phyloP scores from a whole-genome alignment of 1,140 invertebrate genomes.

The Drosophila watanabei region DNA sequence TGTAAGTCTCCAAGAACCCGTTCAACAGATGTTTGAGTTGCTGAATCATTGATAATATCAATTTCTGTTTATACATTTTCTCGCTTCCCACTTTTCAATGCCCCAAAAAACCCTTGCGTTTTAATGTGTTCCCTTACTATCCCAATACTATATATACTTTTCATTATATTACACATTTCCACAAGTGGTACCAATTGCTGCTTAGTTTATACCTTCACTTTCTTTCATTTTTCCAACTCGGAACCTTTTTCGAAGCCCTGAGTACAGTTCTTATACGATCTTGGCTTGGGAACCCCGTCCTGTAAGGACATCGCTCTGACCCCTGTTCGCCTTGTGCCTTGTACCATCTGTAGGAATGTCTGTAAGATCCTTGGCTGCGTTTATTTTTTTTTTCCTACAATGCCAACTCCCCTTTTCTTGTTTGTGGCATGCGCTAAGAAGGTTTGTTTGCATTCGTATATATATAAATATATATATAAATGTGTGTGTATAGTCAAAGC shows the following conservation, averaged over 20 bases:
- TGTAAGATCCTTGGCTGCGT: slow-evolving; percentile 40
- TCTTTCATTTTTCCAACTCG: slow-evolving; percentile 31
- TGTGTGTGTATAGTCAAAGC: slow-evolving; percentile 21
- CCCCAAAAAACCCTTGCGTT: not conserved
- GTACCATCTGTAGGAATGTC: slow-evolving; percentile 42
- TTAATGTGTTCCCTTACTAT: not conserved
- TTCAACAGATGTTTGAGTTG: slow-evolving; percentile 24
- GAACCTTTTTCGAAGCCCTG: not conserved
- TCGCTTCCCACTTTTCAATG: not conserved
- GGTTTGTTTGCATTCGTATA: slow-evolving; percentile 27
- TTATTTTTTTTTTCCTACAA: slow-evolving; percentile 15
- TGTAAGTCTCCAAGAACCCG: too few relatives aligned
- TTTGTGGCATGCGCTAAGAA: slow-evolving; percentile 51
- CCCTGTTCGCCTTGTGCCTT: slow-evolving; percentile 22
- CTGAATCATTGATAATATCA: not conserved
- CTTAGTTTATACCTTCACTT: not conserved
- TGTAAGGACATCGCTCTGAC: slow-evolving; percentile 32
- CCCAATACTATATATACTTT: not conserved
- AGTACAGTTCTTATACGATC: slow-evolving; percentile 45
- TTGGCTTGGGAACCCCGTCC: slow-evolving; percentile 4
- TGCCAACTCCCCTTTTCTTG: slow-evolving; percentile 47
- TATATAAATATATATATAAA: not conserved
- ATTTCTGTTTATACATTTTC: not conserved
- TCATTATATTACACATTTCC: not conserved
- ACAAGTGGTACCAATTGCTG: slow-evolving; percentile 21